Evolutionary conservation across 2,113 vertebrate species (phyloP).

Genomic region (Saimiri boliviensis): DNA sequence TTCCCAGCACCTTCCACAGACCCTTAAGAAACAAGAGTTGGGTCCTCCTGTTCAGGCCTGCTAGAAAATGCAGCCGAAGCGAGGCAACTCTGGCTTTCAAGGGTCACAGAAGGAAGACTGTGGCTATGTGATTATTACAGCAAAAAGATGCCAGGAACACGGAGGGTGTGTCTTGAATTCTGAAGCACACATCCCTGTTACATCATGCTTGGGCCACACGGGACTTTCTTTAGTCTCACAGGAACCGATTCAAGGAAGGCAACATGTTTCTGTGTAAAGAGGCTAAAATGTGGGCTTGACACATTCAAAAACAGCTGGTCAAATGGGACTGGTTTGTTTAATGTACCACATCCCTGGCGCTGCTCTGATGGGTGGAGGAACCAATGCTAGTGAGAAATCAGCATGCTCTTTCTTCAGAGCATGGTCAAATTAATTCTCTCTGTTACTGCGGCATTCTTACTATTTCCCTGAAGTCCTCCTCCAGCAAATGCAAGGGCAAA

Average conservation of each 20-base stretch:
- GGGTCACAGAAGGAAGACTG: conserved; percentile 62
- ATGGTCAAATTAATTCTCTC: conserved; percentile 50
- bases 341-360: conserved; percentile 55
- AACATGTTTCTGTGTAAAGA: conserved; percentile 74
- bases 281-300: conserved; percentile 42
- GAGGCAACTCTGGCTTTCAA: conserved; percentile 20
- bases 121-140: conserved; percentile 56
- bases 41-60: not conserved
- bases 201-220: conserved; percentile 67
- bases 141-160: conserved; percentile 69
- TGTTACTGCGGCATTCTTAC: conserved; percentile 35
- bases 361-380: conserved; percentile 67
- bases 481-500: not conserved
- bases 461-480: conserved; percentile 41
- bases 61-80: conserved; percentile 16
- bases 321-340: conserved; percentile 70
- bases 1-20: not conserved
- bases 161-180: conserved; percentile 72
- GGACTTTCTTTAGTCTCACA: conserved; percentile 66
- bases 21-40: conserved; percentile 6
- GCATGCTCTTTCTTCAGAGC: conserved; percentile 59
- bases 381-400: conserved; percentile 49
- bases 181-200: conserved; percentile 69
- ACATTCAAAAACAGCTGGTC: conserved; percentile 72
- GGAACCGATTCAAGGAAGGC: conserved; percentile 72